phyloP scores from a whole-genome alignment of 1,140 invertebrate species.

The Temnothorax longispinosus region DNA sequence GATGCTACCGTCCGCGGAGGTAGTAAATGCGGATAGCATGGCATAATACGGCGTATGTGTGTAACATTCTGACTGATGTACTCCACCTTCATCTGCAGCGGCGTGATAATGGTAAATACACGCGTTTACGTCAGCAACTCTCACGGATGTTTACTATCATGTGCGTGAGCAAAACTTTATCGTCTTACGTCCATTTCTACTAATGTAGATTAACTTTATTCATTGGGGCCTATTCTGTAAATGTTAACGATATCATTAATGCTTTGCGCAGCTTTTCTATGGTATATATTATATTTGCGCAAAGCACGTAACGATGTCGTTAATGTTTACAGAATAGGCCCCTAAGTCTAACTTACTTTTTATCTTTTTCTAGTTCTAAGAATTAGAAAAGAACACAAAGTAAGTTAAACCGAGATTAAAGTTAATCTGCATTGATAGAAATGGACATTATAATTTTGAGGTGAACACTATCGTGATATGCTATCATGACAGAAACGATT shows the following conservation, averaged over 20 bases:
- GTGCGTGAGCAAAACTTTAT: not conserved
- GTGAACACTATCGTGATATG: not conserved
- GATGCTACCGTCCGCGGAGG: not conserved
- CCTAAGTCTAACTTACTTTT: not conserved
- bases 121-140: not conserved
- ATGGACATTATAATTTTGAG: not conserved
- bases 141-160: not conserved
- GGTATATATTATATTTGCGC: too few species aligned
- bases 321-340: too few species aligned
- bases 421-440: not conserved
- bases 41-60: not conserved
- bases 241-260: too few species aligned
- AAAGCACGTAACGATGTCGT: too few species aligned
- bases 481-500: not conserved
- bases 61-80: conserved; percentile 9
- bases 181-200: not conserved
- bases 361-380: not conserved
- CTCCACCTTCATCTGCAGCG: not conserved
- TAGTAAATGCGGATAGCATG: not conserved
- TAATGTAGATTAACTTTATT: not conserved
- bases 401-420: too few species aligned
- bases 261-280: too few species aligned
- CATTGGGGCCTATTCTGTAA: too few species aligned
- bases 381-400: too few species aligned
- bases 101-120: not conserved